Conservation (phyloP, 2,888 invertebrate genomes). For the Lapara coniferarum region DNA sequence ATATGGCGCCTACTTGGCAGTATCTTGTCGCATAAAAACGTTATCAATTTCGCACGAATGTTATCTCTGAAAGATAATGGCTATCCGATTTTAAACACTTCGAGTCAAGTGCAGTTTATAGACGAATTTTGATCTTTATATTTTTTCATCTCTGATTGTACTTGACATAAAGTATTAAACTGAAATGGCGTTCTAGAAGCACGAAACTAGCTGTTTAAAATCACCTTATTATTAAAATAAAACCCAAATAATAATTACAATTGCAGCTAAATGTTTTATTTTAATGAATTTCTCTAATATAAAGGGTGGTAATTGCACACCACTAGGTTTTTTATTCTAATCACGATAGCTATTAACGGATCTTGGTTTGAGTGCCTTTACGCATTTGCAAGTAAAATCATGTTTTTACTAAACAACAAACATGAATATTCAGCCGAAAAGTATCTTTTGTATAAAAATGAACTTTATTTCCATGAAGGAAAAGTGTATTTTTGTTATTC, state of each 20-base stretch:
- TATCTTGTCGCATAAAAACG: constrained; percentile 18
- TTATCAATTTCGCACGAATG: constrained; percentile 11
- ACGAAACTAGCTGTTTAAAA: too few species aligned
- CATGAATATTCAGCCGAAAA: constrained; percentile 30
- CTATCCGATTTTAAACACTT: not conserved
- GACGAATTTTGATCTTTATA: too few species aligned
- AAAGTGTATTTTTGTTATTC: constrained; percentile 10
- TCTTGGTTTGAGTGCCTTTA: constrained; percentile 47
- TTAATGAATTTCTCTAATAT: not conserved
- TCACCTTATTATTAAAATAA: too few species aligned
- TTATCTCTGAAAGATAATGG: not conserved
- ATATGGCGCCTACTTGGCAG: constrained; percentile 27
- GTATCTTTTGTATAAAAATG: constrained; percentile 26
- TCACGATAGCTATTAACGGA: constrained; percentile 50
- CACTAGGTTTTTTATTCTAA: constrained; percentile 53
- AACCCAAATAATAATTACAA: not conserved
- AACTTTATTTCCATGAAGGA: constrained; percentile 25
- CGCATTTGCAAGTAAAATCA: constrained; percentile 61
- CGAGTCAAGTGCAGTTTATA: not conserved
- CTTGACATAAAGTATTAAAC: too few species aligned
- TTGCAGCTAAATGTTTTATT: not conserved
- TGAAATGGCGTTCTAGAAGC: too few species aligned
- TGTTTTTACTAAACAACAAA: constrained; percentile 46
- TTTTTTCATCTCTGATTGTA: too few species aligned
- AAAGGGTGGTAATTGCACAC: constrained; percentile 7